A percentile compares a stretch with the other conserved stretches of the same genome.
Conservation (phyloP, 2,888 invertebrate genomes). For the Scaptomyza flava region DNA sequence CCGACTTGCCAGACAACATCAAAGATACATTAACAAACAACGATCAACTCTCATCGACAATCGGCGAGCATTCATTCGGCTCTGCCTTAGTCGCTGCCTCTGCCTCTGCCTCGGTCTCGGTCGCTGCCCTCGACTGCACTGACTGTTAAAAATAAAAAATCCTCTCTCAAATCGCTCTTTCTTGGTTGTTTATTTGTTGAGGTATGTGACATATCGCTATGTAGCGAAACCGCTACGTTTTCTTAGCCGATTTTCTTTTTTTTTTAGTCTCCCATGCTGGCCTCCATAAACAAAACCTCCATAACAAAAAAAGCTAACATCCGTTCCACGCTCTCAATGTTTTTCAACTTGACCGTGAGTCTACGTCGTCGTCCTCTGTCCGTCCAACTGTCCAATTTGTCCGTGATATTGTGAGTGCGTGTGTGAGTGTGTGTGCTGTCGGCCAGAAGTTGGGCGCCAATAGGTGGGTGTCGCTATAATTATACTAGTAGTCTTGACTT, state of each 20-base stretch:
- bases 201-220: slow-evolving; percentile 73
- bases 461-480: slow-evolving; percentile 81
- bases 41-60: slow-evolving; percentile 63
- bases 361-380: slow-evolving; percentile 46
- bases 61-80: slow-evolving; percentile 50
- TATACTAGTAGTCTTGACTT: slow-evolving; percentile 74
- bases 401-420: slow-evolving; percentile 58
- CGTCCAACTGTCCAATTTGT: slow-evolving; percentile 19
- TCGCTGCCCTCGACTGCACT: slow-evolving; percentile 64
- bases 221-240: slow-evolving; percentile 5
- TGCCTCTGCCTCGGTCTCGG: slow-evolving; percentile 6
- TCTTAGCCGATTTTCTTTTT: neutral
- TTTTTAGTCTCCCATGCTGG: slow-evolving; percentile 7
- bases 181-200: slow-evolving; percentile 66
- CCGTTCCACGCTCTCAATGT: slow-evolving; percentile 67
- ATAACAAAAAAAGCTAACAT: slow-evolving; percentile 33
- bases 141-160: slow-evolving; percentile 43
- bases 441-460: slow-evolving; percentile 75
- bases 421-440: slow-evolving; percentile 31
- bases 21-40: slow-evolving; percentile 68
- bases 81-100: slow-evolving; percentile 22
- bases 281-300: slow-evolving; percentile 55
- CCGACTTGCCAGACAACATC: slow-evolving; percentile 61
- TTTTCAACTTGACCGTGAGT: slow-evolving; percentile 80
- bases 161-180: slow-evolving; percentile 36